Conservation (phyloP, 2,888 invertebrate genomes). For the Bellardia bayeri region DNA sequence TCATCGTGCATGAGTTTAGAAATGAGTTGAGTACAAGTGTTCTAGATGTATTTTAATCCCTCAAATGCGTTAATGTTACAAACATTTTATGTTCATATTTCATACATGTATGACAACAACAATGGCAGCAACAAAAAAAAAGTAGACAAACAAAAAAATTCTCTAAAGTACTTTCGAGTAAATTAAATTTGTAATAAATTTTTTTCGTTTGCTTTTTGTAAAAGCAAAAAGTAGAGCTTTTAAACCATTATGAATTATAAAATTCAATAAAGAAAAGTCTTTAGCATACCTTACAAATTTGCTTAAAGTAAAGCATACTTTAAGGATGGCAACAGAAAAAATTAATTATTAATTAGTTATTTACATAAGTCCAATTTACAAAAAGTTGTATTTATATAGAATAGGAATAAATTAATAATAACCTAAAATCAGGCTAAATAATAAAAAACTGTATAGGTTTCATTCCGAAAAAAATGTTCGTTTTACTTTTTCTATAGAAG, state of each 20-base stretch:
- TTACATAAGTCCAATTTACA: background rate
- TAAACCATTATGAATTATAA: slow-evolving; percentile 65
- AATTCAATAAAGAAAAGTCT: slow-evolving; percentile 49
- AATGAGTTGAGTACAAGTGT: slow-evolving; percentile 54
- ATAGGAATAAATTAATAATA: no score
- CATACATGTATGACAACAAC: slow-evolving; percentile 11
- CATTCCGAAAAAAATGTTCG: no score
- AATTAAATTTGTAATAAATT: slow-evolving; percentile 72
- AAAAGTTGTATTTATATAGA: no score
- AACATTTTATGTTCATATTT: slow-evolving; percentile 55
- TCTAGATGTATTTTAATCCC: slow-evolving; percentile 61
- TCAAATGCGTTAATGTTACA: slow-evolving; percentile 65
- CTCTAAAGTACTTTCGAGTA: slow-evolving; percentile 60
- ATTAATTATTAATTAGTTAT: background rate
- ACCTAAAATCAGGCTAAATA: no score
- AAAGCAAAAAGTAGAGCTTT: slow-evolving; percentile 43
- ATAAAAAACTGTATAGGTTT: no score
- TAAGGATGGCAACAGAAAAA: background rate
- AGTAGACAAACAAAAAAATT: slow-evolving; percentile 20
- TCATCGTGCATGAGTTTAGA: slow-evolving; percentile 55
- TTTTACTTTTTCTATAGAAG: no score
- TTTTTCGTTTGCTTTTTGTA: slow-evolving; percentile 12
- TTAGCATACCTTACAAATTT: slow-evolving; percentile 29
- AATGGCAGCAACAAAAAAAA: background rate
- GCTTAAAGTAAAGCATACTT: slow-evolving; percentile 25